Base-by-base conservation (phyloP, 2,888 invertebrate genomes). In the Protodeltote pygarga region DNA sequence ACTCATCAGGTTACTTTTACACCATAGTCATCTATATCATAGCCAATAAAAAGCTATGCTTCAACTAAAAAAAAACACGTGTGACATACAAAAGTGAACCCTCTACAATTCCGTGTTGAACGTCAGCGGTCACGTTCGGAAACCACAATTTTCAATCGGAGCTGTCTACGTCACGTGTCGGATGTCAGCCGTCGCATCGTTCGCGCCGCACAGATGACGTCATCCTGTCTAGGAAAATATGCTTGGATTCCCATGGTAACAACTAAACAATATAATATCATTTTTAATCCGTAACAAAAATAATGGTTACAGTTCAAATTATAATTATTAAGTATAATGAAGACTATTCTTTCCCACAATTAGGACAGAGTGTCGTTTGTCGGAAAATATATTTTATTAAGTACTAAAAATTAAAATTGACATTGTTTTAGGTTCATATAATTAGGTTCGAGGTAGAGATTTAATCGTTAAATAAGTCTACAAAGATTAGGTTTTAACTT, bases 141-240 rank as follows among this genome's bases (percentile, higher is more conserved):
- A 66, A 57, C 67, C 57, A 44, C 64, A 53, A 61, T 66, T 66
- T 66, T 64, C 67, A 64, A 66, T 66, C 46, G 39, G 57, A 38
- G 20, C 11, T 11, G 44, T 31, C 31, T 28, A 20, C 35, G 31
- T 51, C 32, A 47, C 28, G 27, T 29, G 46, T 52, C 47, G 46
- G 37, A 29, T 51, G 48, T 48, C 54, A 59, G 33, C 16, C 28
- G 54, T 49, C 54, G 46, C 27, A 19, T 48, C 38, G 40, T 19
- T 35, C 35, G 46, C 46, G 28, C 37, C 24, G 47, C 20, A 29
- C 27, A 8, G 27, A 27, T 60, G 60, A 61, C 50, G 20, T 59
- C 50, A 55, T 35, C 16, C 16, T 29, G 40, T 39, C 24, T 38
- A 31, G 14, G 29, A 37, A 23, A 48, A 11, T 46, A 28, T 40